Percentiles rank a stretch among this genome's conserved stretches.
These are phyloP conservation scores for Acleris sparsana DNA, from an alignment of 2,888 invertebrate genomes.

Conservation along the genomic window DNA sequence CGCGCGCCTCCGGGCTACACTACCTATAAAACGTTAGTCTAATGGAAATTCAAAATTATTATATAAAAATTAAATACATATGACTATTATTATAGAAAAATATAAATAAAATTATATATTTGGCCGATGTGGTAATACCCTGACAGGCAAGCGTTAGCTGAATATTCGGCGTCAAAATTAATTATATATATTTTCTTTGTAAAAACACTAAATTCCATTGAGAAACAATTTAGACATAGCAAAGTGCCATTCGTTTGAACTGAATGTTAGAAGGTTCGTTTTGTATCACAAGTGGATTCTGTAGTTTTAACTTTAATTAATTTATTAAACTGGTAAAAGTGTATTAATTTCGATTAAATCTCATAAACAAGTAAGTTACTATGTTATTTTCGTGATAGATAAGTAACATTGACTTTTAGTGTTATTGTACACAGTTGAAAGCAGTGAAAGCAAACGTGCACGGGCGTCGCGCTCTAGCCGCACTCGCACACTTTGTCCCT, in stretches of 20 bases:
- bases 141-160: slow-evolving; percentile 87
- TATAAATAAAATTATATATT: slow-evolving; percentile 81
- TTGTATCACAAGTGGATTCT: slow-evolving; percentile 53
- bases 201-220: slow-evolving; percentile 58
- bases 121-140: slow-evolving; percentile 88
- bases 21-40: slow-evolving; percentile 72
- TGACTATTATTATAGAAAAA: slow-evolving; percentile 82
- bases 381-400: slow-evolving; percentile 80
- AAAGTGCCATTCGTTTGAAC: slow-evolving; percentile 80
- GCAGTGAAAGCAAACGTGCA: slow-evolving; percentile 26
- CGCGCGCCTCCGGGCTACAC: slow-evolving; percentile 71
- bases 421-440: slow-evolving; percentile 61
- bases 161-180: slow-evolving; percentile 80
- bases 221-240: slow-evolving; percentile 76
- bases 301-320: slow-evolving; percentile 56
- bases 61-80: slow-evolving; percentile 82
- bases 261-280: slow-evolving; percentile 63
- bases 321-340: slow-evolving; percentile 58
- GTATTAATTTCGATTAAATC: slow-evolving; percentile 71
- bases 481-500: background rate
- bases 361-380: slow-evolving; percentile 62
- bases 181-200: slow-evolving; percentile 62
- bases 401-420: slow-evolving; percentile 71
- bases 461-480: background rate
- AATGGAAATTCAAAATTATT: slow-evolving; percentile 83